Evolutionary conservation across 1,140 invertebrate genomes (phyloP).

Genomic region (Dreissena rostriformis): DNA sequence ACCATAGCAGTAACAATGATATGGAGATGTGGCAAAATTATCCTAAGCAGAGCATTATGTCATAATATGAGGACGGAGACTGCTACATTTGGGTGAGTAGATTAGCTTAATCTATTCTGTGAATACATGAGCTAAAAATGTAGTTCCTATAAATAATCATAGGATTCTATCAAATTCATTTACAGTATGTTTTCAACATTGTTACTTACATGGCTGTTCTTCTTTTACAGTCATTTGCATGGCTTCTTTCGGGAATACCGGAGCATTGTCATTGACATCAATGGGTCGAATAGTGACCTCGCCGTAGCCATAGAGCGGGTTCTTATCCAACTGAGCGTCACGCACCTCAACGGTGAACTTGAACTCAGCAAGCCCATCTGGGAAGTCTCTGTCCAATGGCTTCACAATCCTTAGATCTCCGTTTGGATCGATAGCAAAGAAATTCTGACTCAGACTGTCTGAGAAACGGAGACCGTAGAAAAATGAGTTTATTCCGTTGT

Average conservation of each 20-base stretch:
- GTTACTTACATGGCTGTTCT: conserved; percentile 40
- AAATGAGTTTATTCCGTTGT: conserved; percentile 95
- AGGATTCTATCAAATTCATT: neutral
- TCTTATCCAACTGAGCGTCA: conserved; percentile 89
- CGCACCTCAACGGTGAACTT: conserved; percentile 98
- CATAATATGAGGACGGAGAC: too few relatives aligned
- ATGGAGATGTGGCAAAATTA: too few relatives aligned
- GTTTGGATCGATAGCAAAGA: conserved; percentile 97
- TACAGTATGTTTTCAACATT: neutral
- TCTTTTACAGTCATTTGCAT: conserved; percentile 66
- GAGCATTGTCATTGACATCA: conserved; percentile 99
- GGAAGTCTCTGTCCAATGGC: conserved; percentile 97
- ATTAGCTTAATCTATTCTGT: neutral
- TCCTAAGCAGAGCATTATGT: too few relatives aligned
- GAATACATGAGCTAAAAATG: neutral
- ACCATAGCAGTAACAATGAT: too few relatives aligned
- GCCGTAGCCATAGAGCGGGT: conserved; percentile 92
- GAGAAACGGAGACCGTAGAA: conserved; percentile 98
- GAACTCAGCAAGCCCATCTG: conserved; percentile 97
- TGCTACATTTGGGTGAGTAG: neutral
- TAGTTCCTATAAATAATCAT: neutral
- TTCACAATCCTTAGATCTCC: conserved; percentile 82
- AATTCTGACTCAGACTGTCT: conserved; percentile 94
- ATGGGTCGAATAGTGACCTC: conserved; percentile 98
- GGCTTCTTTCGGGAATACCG: conserved; percentile 87